Conservation (phyloP, 2,797 vertebrate genomes). For the Aselliscus stoliczkanus region DNA sequence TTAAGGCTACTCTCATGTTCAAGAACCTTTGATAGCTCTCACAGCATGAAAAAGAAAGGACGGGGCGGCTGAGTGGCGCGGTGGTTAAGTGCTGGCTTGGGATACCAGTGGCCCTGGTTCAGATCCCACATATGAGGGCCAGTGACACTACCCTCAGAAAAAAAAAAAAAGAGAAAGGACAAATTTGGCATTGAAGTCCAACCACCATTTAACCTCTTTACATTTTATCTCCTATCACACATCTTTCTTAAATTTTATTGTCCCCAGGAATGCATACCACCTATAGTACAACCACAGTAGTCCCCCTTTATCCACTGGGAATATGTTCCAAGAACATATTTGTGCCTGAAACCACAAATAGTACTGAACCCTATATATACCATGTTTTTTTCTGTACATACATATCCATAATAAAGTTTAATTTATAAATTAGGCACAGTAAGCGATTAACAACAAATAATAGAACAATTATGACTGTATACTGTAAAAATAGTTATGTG, state of each 20-base stretch:
- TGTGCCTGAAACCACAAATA: background rate
- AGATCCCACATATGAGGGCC: too few species aligned
- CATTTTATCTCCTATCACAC: background rate
- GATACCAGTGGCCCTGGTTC: too few species aligned
- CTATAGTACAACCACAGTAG: background rate
- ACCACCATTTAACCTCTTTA: background rate
- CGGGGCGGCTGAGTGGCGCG: too few species aligned
- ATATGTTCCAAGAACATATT: background rate
- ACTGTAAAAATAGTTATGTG: background rate
- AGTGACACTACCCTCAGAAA: too few species aligned
- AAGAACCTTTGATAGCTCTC: background rate
- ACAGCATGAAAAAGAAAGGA: slow-evolving; percentile 9
- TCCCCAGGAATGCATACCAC: background rate
- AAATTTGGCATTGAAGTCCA: background rate
- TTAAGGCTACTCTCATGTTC: background rate
- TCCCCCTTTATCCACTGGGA: background rate
- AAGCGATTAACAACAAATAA: background rate
- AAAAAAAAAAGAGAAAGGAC: too few species aligned
- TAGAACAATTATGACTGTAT: background rate
- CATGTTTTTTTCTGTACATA: background rate
- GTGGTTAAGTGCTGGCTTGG: too few species aligned
- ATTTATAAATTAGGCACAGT: background rate
- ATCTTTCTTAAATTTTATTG: slow-evolving; percentile 2
- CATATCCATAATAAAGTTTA: background rate
- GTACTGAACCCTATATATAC: background rate